Conservation (phyloP, 2,888 invertebrate species). For the Lucinisca nassula region DNA sequence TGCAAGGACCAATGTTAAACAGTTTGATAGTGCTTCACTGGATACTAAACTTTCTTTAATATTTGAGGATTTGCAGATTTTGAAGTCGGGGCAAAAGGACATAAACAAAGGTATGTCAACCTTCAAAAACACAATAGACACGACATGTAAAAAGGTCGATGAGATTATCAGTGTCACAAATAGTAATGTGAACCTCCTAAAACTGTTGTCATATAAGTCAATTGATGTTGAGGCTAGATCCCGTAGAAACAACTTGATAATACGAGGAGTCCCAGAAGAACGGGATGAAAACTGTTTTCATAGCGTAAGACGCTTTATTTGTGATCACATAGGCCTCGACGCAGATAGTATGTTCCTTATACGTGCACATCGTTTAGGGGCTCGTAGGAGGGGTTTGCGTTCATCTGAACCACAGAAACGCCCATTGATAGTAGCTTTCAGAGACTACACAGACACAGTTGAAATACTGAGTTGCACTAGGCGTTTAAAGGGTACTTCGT, state of each 20-base stretch:
- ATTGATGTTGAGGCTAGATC: conserved; percentile 40
- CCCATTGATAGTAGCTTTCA: neutral
- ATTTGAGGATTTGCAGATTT: neutral
- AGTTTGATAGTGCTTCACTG: neutral
- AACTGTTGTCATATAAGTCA: conserved; percentile 32
- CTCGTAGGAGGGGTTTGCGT: neutral
- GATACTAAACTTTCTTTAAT: neutral
- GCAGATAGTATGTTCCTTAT: conserved; percentile 11
- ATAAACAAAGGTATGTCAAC: neutral
- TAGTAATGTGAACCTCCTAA: conserved; percentile 19
- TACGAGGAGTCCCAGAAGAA: conserved; percentile 20
- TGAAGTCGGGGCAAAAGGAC: neutral
- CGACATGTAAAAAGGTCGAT: neutral
- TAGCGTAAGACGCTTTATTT: neutral
- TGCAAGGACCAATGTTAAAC: neutral
- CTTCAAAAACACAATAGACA: neutral
- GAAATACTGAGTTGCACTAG: neutral
- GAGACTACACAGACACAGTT: neutral
- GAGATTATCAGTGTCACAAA: conserved; percentile 8
- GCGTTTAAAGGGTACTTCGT: neutral
- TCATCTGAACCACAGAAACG: neutral
- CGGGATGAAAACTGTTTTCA: conserved; percentile 29
- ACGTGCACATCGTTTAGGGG: conserved; percentile 12
- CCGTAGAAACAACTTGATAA: conserved; percentile 23
- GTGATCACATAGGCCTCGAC: conserved; percentile 22